Conservation (phyloP, 2,797 vertebrate species). For the Syncerus caffer region DNA sequence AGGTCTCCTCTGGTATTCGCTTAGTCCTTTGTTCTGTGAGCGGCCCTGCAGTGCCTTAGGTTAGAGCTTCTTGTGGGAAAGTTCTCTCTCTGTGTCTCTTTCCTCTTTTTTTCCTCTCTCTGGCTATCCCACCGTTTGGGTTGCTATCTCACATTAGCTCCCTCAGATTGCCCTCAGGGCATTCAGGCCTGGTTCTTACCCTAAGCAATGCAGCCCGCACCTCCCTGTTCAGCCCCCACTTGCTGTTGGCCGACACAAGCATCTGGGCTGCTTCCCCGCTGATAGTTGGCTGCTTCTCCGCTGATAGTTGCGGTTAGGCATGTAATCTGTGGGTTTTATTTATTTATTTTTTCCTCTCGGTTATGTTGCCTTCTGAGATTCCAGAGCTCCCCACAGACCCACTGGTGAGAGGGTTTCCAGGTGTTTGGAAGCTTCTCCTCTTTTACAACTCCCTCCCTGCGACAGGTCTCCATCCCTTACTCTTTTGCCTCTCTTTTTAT, state of each 20-base stretch:
- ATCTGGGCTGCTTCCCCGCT: not conserved
- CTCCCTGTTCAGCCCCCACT: not conserved
- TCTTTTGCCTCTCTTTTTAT: not conserved
- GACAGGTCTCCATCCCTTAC: rapidly evolving
- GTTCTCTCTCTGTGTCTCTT: not conserved
- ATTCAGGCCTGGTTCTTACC: not conserved
- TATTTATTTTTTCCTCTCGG: not conserved
- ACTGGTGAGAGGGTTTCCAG: not conserved
- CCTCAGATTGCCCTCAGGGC: not conserved
- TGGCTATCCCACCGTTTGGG: not conserved
- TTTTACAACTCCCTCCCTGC: not conserved
- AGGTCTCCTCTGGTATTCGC: not conserved
- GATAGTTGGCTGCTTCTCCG: not conserved
- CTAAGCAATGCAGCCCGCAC: not conserved
- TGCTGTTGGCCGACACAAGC: not conserved
- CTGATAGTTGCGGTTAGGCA: rapidly evolving
- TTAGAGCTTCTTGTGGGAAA: not conserved
- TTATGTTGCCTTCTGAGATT: not conserved
- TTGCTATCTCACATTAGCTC: not conserved
- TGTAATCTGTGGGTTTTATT: not conserved
- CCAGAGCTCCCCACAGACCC: not conserved
- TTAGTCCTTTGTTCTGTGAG: not conserved
- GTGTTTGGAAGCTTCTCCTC: not conserved
- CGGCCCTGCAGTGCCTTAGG: not conserved
- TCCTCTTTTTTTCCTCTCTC: not conserved